These are phyloP conservation scores for Sinella curviseta DNA, from an alignment of 1,140 invertebrate species.

Conservation along the genomic window DNA sequence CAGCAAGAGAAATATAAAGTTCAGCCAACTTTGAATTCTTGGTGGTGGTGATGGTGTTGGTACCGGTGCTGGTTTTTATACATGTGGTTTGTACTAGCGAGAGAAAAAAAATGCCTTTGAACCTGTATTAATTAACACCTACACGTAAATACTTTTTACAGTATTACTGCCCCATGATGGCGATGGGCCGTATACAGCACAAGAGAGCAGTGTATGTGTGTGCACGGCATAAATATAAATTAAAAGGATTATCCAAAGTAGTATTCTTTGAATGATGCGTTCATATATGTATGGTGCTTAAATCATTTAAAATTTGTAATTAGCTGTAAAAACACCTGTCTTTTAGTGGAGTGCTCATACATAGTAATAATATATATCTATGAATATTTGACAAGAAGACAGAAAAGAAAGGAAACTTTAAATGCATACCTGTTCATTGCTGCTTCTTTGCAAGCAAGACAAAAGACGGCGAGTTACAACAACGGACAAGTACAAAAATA, in stretches of 20 bases:
- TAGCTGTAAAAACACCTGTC: background rate
- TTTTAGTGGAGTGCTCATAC: background rate
- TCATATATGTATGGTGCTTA: background rate
- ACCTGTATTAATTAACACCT: constrained; percentile 32
- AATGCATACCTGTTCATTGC: too few species aligned
- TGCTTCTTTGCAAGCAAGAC: too few species aligned
- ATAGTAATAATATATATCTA: background rate
- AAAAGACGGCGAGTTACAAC: too few species aligned
- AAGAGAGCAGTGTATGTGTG: too few species aligned
- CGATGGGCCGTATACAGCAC: background rate
- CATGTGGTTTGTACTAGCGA: background rate
- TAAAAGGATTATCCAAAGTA: too few species aligned
- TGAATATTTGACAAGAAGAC: background rate
- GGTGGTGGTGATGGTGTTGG: background rate
- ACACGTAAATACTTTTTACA: constrained; percentile 24
- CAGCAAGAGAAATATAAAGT: constrained; percentile 7
- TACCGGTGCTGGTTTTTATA: background rate
- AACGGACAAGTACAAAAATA: too few species aligned
- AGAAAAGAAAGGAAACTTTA: background rate
- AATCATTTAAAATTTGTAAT: background rate
- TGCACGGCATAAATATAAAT: too few species aligned
- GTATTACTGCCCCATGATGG: too few species aligned
- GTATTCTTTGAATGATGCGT: too few species aligned
- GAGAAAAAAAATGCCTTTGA: constrained; percentile 22
- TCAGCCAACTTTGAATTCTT: constrained; percentile 7